Evolutionary conservation across 35 echinoderm and acorn worm genomes (phyloP).

Genomic region (Acanthaster planci): DNA sequence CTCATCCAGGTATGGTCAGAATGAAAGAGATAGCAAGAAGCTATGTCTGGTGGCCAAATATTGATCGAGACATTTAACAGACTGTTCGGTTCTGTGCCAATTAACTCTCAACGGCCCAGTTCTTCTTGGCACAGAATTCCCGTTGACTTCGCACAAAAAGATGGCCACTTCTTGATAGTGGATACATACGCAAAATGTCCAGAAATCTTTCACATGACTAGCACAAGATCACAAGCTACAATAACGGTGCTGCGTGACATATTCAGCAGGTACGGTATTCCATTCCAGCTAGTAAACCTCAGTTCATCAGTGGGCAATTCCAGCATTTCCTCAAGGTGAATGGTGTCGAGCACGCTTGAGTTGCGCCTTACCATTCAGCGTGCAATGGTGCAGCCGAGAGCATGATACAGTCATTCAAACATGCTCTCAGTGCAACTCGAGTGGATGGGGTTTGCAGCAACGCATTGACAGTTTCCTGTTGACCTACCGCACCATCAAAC

Average conservation of each 20-base stretch:
- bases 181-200: constrained; percentile 69
- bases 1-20: too few species aligned
- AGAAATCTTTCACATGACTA: too few species aligned
- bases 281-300: constrained; percentile 51
- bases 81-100: constrained; percentile 31
- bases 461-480: constrained; percentile 24
- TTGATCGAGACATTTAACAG: constrained; percentile 39
- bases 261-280: constrained; percentile 54
- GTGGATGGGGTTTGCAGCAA: constrained; percentile 12
- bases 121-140: constrained; percentile 47
- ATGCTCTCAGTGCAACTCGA: constrained; percentile 21
- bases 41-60: constrained; percentile 59
- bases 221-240: constrained; percentile 42
- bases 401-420: constrained; percentile 54
- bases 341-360: constrained; percentile 41
- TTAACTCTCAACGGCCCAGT: constrained; percentile 16
- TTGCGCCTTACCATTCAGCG: constrained; percentile 58
- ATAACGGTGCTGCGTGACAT: constrained; percentile 36
- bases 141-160: too few species aligned
- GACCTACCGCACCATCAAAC: constrained; percentile 27
- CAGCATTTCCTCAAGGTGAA: constrained; percentile 45
- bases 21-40: too few species aligned
- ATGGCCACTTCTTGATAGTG: constrained; percentile 32
- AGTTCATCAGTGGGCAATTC: constrained; percentile 41
- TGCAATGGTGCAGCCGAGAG: constrained; percentile 40